These are phyloP conservation scores for Hiodon tergisus DNA, from an alignment of 2,113 vertebrate genomes.

Conservation along the genomic window DNA sequence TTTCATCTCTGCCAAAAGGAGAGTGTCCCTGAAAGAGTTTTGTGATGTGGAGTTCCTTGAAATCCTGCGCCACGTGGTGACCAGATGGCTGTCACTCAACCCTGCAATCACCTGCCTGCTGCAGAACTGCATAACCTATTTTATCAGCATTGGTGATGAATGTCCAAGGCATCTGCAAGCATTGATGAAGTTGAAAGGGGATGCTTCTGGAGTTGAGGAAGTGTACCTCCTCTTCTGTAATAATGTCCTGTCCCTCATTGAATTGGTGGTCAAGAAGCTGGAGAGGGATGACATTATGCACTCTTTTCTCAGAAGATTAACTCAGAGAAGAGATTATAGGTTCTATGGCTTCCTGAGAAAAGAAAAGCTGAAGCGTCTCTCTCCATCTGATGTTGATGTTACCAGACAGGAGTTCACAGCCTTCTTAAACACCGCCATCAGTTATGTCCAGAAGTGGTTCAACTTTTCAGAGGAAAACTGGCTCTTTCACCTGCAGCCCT, in stretches of 20 bases:
- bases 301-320: conserved; percentile 12
- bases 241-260: conserved; percentile 28
- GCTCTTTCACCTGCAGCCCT: conserved; percentile 30
- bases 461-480: conserved; percentile 30
- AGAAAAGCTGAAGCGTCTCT: conserved; percentile 24
- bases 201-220: conserved; percentile 20
- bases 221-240: conserved; percentile 29
- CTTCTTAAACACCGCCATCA: conserved; percentile 27
- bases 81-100: conserved; percentile 12
- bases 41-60: conserved; percentile 17
- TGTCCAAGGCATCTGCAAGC: conserved; percentile 11
- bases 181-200: conserved; percentile 26
- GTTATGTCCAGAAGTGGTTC: conserved; percentile 32
- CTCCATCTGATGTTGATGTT: conserved; percentile 20
- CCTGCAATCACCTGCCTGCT: not conserved
- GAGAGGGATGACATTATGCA: conserved; percentile 29
- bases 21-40: conserved; percentile 21
- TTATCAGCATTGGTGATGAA: conserved; percentile 11
- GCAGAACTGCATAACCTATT: not conserved
- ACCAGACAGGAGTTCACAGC: conserved; percentile 29
- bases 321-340: conserved; percentile 30
- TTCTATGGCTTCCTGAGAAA: conserved; percentile 36
- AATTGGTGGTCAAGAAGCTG: conserved; percentile 32
- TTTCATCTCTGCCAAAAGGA: conserved; percentile 24
- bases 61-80: conserved; percentile 1